phyloP scores from a whole-genome alignment of 2,797 vertebrate genomes.

The Merluccius polli region DNA sequence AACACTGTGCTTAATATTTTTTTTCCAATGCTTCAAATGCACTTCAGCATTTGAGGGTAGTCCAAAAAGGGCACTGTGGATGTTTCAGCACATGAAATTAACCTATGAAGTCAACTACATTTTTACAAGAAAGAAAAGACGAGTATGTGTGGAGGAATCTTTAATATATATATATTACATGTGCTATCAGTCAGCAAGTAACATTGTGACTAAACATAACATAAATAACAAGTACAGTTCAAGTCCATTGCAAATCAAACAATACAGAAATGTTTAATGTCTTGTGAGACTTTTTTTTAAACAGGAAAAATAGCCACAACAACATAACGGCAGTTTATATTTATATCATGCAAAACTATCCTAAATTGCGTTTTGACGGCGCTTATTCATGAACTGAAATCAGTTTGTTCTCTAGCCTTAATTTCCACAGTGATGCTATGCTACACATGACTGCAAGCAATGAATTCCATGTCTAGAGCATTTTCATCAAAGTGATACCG shows the following conservation, averaged over 20 bases:
- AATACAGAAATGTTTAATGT: constrained; percentile 25
- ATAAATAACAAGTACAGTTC: neutral
- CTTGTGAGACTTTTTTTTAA: constrained; percentile 25
- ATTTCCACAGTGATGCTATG: neutral
- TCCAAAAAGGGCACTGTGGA: neutral
- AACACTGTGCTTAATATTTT: neutral
- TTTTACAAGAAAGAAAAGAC: neutral
- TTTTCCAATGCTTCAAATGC: neutral
- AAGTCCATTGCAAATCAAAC: constrained; percentile 31
- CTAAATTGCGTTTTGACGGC: neutral
- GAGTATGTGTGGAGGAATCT: neutral
- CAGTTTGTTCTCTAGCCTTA: neutral
- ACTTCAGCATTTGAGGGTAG: too few species aligned
- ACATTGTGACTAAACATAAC: neutral
- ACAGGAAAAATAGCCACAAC: neutral
- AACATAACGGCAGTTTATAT: neutral
- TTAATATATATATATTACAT: constrained; percentile 1
- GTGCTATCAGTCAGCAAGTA: neutral
- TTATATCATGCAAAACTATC: neutral
- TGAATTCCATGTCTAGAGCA: neutral
- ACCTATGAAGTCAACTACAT: neutral
- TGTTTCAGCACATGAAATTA: neutral
- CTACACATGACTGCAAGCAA: neutral
- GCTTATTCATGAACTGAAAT: neutral
- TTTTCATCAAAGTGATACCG: neutral